Evolutionary conservation across 64 coral and sea anemone species (phyloP).

Genomic region (Porites lutea): DNA sequence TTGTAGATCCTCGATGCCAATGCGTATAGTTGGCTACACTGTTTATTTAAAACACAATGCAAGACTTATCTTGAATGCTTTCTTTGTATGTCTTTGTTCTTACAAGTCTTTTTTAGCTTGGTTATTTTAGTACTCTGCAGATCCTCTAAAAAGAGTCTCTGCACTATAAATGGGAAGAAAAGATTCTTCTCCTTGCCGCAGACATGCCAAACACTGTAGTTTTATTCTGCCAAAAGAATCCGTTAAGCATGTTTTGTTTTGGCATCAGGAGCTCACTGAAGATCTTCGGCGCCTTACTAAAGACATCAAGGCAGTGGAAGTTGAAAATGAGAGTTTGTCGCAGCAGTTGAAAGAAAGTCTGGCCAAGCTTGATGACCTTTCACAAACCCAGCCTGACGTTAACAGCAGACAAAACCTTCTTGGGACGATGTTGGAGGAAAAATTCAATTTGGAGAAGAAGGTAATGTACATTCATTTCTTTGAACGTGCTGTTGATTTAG

Average conservation of each 20-base stretch:
- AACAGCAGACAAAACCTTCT: neutral
- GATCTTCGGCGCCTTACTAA: neutral
- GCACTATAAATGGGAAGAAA: no score
- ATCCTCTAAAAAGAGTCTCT: no score
- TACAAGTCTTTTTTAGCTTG: no score
- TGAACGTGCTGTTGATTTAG: no score
- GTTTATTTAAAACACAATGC: no score
- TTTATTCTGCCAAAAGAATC: no score
- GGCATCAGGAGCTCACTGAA: neutral
- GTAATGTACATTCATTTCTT: neutral
- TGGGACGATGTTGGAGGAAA: conserved; percentile 74
- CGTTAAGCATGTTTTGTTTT: neutral
- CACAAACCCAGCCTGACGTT: neutral
- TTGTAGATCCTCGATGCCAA: no score
- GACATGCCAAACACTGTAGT: neutral
- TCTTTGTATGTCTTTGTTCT: no score
- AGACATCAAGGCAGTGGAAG: conserved; percentile 58
- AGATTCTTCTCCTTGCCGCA: no score
- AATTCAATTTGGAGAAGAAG: conserved; percentile 80
- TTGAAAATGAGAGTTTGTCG: conserved; percentile 76
- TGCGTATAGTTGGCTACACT: no score
- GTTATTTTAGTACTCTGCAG: no score
- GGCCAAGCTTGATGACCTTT: conserved; percentile 64
- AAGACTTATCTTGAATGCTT: no score
- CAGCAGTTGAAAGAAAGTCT: conserved; percentile 64